Evolutionary conservation across 2,888 invertebrate genomes (phyloP), one percentile per base, ranked within the genome.

Genomic region (Nephrocerus scutellatus): DNA sequence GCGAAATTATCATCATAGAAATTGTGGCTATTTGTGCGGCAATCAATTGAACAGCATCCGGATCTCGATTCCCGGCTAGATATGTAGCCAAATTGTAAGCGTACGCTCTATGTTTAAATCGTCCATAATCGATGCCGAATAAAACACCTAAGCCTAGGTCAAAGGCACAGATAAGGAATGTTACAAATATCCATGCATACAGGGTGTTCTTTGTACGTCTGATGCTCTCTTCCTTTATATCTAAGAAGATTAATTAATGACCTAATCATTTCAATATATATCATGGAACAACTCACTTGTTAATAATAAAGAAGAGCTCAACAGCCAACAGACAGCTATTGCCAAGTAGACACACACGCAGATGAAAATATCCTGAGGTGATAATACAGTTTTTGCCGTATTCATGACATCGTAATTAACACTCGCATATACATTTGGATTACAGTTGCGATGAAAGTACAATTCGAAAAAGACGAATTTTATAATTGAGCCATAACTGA

Each of bases 341-440:
- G 49, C 59, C 37, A 68, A 47, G 44, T 69, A 67, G 2, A 69
- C 59, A 43, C 62, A 60, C 25, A 60, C 49, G 59, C 62, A 68
- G 16, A 62, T 51, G 9, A 67, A 24, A 4, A 68, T 46, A 35
- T 62, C 53, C 0, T 48, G 30, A 4, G 63, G 52, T 48, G 53
- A 51, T 6, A 67, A 49, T 5, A 65, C 53, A 2, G 58, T 62
- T 1, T 47, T 0, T 0, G 57, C 55, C 4, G 25, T 2, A 0
- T 47, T 6, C 13, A 64, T 30, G 3, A 53, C 23, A 0, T 41
- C 39, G 4, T 18, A 37, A 31, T 60, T 35, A 25, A 55, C 56
- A 4, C 22, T 18, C 21, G 59, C 53, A 36, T 59, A 57, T 2
- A 45, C 34, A 1, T 30, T 5, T 2, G 42, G 19, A 0, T 39